These are phyloP conservation scores for Rhaphigaster nebulosa DNA, from an alignment of 2,888 invertebrate species.

Conservation along the genomic window DNA sequence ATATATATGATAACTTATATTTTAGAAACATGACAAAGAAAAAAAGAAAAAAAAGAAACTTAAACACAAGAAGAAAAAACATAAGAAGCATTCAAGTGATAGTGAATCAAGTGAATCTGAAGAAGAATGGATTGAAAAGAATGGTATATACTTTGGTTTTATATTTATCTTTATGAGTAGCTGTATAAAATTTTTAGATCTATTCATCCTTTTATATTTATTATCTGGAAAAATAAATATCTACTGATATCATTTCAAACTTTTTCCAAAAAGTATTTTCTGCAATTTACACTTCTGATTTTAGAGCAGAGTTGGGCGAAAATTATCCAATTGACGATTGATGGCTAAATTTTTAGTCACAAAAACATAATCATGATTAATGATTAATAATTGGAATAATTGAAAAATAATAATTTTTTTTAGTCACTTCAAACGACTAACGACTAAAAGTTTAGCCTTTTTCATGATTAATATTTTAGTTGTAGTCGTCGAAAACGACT, in stretches of 20 bases:
- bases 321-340: no score
- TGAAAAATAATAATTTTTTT: no score
- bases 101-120: constrained; percentile 69
- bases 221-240: not conserved
- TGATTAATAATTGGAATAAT: no score
- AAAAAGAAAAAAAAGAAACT: constrained; percentile 71
- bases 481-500: no score
- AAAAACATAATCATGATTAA: no score
- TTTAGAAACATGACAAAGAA: constrained; percentile 67
- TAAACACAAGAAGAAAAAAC: constrained; percentile 73
- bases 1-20: constrained; percentile 54
- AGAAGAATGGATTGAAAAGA: constrained; percentile 81
- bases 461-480: no score
- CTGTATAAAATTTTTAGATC: not conserved
- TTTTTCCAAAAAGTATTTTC: not conserved
- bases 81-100: constrained; percentile 70
- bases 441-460: no score
- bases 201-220: not conserved
- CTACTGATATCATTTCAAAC: not conserved
- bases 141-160: constrained; percentile 68
- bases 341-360: no score
- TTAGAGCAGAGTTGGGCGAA: no score
- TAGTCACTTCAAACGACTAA: no score
- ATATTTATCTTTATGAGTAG: not conserved
- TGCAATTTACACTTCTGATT: not conserved